Conservation (phyloP, 2,797 vertebrate genomes). For the Rhinophrynus dorsalis region DNA sequence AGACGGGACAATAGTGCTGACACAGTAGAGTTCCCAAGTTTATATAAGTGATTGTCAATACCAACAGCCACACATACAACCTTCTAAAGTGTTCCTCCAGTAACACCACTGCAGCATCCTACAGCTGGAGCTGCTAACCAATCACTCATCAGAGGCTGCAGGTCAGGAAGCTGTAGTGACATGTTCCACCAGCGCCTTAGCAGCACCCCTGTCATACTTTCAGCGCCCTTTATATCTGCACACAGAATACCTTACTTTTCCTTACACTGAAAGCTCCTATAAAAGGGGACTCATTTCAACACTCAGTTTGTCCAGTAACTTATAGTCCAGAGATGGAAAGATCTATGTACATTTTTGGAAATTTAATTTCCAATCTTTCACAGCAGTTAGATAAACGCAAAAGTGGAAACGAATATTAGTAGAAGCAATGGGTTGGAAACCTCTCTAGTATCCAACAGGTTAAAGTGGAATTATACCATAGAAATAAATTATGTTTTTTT, state of each 20-base stretch:
- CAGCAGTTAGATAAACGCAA: background rate
- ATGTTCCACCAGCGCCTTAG: background rate
- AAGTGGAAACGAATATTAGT: background rate
- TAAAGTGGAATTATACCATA: too few species aligned
- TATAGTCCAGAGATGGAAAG: constrained; percentile 1
- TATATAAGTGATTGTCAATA: too few species aligned
- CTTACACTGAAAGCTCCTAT: constrained; percentile 3
- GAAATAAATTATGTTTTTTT: too few species aligned
- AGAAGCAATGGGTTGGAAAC: too few species aligned
- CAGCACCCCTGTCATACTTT: background rate
- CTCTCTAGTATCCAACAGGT: too few species aligned
- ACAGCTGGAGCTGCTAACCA: too few species aligned
- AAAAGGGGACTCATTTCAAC: constrained; percentile 4
- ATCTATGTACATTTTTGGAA: background rate
- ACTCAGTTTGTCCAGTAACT: background rate
- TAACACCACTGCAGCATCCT: too few species aligned
- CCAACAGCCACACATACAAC: too few species aligned
- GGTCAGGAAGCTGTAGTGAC: constrained; percentile 11
- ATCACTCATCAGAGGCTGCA: constrained; percentile 6
- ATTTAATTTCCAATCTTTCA: too few species aligned
- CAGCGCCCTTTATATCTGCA: constrained; percentile 6
- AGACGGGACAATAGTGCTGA: too few species aligned
- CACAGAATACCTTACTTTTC: constrained; percentile 1
- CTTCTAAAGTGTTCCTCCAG: too few species aligned
- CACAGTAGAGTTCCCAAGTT: too few species aligned